These are phyloP conservation scores for Loriculus beryllinus DNA, from an alignment of 2,797 vertebrate species.

Conservation along the genomic window DNA sequence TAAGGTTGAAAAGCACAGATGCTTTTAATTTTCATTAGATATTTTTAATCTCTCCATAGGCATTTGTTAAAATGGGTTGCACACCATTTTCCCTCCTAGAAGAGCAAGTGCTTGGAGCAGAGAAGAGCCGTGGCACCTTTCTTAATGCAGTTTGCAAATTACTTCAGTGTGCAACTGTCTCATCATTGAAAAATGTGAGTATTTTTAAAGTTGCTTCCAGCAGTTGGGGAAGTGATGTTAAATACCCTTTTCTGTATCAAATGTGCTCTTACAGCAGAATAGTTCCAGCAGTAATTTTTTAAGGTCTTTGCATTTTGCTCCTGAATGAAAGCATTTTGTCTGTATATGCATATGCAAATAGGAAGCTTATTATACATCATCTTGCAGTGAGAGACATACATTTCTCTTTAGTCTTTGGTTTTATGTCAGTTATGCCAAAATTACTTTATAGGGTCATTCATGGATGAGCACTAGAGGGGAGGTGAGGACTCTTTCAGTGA, in stretches of 20 bases:
- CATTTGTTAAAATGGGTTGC: constrained; percentile 70
- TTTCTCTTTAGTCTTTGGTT: neutral
- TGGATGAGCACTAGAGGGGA: neutral
- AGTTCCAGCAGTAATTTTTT: neutral
- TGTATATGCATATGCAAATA: neutral
- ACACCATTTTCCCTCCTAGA: constrained; percentile 56
- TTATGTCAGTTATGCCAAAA: neutral
- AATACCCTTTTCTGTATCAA: neutral
- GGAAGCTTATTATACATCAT: neutral
- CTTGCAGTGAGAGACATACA: neutral
- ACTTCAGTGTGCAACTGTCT: constrained; percentile 3
- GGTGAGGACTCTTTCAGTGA: neutral
- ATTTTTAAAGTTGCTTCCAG: neutral
- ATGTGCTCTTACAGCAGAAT: neutral
- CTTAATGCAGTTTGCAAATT: constrained; percentile 28
- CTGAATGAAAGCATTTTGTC: neutral
- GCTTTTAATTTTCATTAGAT: neutral
- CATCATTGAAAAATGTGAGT: constrained; percentile 58
- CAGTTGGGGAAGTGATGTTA: neutral
- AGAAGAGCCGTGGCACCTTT: constrained; percentile 32
- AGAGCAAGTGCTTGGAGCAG: constrained; percentile 55
- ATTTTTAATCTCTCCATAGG: constrained; percentile 24
- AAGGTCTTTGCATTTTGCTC: neutral
- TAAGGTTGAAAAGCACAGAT: neutral
- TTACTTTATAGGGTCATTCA: neutral